Base-by-base conservation (phyloP, 2,113 vertebrate species). In the Toxostoma redivivum region DNA sequence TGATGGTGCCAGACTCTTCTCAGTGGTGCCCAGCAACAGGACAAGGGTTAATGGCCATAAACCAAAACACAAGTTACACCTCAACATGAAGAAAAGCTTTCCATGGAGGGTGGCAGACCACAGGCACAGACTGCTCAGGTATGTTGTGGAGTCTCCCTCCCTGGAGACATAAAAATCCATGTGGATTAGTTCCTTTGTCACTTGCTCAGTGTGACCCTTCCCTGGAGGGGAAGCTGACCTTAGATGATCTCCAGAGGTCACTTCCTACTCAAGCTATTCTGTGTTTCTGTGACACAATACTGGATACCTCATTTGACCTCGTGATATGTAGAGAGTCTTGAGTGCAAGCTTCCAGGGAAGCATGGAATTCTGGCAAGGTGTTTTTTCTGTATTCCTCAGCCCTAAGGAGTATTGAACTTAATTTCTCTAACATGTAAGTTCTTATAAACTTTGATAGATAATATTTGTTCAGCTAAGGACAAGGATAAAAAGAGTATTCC, bases 271-370 rank as follows among this genome's bases (percentile, higher is more conserved):
- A 53, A 14, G 48, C 13, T 67, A 7, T 53, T 38, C 28, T 81
- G 23, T 67, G 45, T 27, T 81, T n/a, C 13, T 74, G 7, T 81
- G 33, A 60, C 12, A 56, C 13, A 16, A 1, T 53, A 11, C 18
- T 76, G n/a, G 3, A 13, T 27, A 61, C 31, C 25, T 91, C 18
- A n/a, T 37, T 53, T 77, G 37, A 78, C 33, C 11, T 92, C 51
- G 25, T 57, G 22, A 28, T 48, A 20, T 0, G 0, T 21, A 47
- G 33, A 42, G 51, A 42, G 51, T 37, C 31, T 42, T 15, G 14
- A 84, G 27, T 74, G 35, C 45, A 94, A n/a, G 18, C 56, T 91
- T 81, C 48, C 27, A 51, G 38, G 20, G 30, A 23, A 71, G 21
- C 16, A 27, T 65, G 66, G 44, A 30, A 31, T 47, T 72, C 27